Evolutionary conservation across 2,797 vertebrate species (phyloP).

Genomic region (Enteromius anoplus): DNA sequence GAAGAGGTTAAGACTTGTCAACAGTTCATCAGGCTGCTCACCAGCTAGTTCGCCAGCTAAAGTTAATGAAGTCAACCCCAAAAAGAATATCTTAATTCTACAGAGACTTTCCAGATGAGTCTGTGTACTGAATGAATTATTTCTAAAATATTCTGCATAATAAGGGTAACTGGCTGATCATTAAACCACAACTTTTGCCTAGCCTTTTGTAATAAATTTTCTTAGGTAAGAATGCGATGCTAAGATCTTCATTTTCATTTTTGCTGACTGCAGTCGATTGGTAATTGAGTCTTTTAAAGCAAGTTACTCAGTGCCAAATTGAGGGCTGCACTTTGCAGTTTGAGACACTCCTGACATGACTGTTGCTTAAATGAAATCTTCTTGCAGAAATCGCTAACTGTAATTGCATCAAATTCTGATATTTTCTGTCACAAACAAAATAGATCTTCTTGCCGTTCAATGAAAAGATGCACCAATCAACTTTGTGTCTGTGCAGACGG

Average conservation of each 20-base stretch:
- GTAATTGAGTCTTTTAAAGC: conserved; percentile 37
- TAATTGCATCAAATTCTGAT: conserved; percentile 25
- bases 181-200: conserved; percentile 12
- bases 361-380: conserved; percentile 4
- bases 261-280: conserved; percentile 36
- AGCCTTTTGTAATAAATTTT: conserved; percentile 12
- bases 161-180: background rate
- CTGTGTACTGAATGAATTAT: background rate
- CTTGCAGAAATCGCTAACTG: conserved; percentile 1
- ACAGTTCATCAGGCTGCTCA: background rate
- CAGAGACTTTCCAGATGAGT: background rate
- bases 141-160: conserved; percentile 28
- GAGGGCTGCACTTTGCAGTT: background rate
- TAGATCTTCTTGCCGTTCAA: conserved; percentile 7
- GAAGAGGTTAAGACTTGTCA: background rate
- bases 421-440: conserved; percentile 17
- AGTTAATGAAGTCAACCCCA: conserved; percentile 14
- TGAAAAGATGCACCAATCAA: conserved; percentile 23
- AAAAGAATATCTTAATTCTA: background rate
- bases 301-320: conserved; percentile 20
- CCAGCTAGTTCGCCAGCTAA: background rate
- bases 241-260: conserved; percentile 34
- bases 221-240: conserved; percentile 9
- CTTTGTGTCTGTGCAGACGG: background rate
- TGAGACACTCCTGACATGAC: conserved; percentile 20